Evolutionary conservation across 2,113 vertebrate genomes (phyloP).

Genomic region (Acanthochromis polyacanthus): DNA sequence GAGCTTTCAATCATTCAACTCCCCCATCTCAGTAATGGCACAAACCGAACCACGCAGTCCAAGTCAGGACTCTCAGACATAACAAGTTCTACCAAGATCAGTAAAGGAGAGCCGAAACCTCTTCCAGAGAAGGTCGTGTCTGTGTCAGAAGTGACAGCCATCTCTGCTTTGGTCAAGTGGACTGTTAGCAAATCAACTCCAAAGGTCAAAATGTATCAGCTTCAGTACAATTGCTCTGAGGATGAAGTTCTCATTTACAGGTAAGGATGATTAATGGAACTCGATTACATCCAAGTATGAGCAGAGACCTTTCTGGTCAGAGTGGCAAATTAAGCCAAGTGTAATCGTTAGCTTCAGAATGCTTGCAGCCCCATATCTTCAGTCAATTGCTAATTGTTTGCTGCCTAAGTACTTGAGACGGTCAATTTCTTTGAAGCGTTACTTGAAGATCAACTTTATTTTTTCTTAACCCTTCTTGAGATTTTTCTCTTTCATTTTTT

Average conservation of each 20-base stretch:
- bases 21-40: slow-evolving; percentile 93
- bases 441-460: slow-evolving; percentile 27
- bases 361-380: neutral
- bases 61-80: slow-evolving; percentile 97
- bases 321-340: slow-evolving; percentile 5
- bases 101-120: slow-evolving; percentile 89
- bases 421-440: slow-evolving; percentile 40
- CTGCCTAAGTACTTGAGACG: slow-evolving; percentile 7
- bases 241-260: slow-evolving; percentile 99
- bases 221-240: slow-evolving; percentile 98
- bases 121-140: slow-evolving; percentile 90
- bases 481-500: slow-evolving; percentile 6
- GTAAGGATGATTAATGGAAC: slow-evolving; percentile 78
- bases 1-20: slow-evolving; percentile 97
- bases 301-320: neutral
- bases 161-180: slow-evolving; percentile 95
- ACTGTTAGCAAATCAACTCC: slow-evolving; percentile 93
- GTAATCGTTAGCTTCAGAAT: slow-evolving; percentile 25
- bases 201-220: slow-evolving; percentile 98
- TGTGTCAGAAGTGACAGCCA: slow-evolving; percentile 94
- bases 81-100: slow-evolving; percentile 93
- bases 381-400: slow-evolving; percentile 40
- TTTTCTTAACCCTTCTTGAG: slow-evolving; percentile 53
- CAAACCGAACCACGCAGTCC: slow-evolving; percentile 88
- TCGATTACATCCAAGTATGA: neutral